Base-by-base conservation (phyloP, 1,140 invertebrate species). In the Fopius arisanus region DNA sequence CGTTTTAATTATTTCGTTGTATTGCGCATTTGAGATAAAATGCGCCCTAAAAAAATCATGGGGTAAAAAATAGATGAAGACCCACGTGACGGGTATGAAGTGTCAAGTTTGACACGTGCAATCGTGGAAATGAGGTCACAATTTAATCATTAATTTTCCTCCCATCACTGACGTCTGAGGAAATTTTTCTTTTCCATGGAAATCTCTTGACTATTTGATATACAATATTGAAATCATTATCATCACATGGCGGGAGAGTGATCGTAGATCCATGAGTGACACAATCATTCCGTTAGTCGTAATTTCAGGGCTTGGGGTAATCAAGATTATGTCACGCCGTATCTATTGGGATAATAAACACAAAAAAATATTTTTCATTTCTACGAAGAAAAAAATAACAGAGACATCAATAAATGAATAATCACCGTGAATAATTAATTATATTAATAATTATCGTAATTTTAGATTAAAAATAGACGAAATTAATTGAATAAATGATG, bases 231-330 rank as follows among this genome's bases (percentile, higher is more conserved):
- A 12, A 41, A 19, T 43, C 4, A 37, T 68, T 48, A 41, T 28
- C 14, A 68, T 68, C 66, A 68, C 66, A 68, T 40, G 66, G 14
- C 12, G 23, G 14, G 41, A 68, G 33, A 33, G 66, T 68, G 66
- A 68, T 68, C 66, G 19, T n/a, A 37, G 26, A 37, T 28, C 59
- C 1, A n/a, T 63, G 26, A 63, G 33, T 51, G 43, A 51, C 43
- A 51, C 43, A 51, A 51, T 51, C 43, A 51, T 51, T 51, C 1
- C 7, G 19, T 12, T 16, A n/a, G 59, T 63, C 59, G 28, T 26
- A 31, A 21, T 67, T 67, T 37, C 1, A 28, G 10, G 65, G 14
- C 1, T 23, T 10, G 16, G n/a, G 31, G 2, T 21, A 67, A 41
- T 37, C n/a, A 67, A 33, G 26, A 67, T 33, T 33, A 67, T 37